These are phyloP conservation scores for Serranus cabrilla DNA, from an alignment of 2,797 vertebrate species.

Conservation along the genomic window DNA sequence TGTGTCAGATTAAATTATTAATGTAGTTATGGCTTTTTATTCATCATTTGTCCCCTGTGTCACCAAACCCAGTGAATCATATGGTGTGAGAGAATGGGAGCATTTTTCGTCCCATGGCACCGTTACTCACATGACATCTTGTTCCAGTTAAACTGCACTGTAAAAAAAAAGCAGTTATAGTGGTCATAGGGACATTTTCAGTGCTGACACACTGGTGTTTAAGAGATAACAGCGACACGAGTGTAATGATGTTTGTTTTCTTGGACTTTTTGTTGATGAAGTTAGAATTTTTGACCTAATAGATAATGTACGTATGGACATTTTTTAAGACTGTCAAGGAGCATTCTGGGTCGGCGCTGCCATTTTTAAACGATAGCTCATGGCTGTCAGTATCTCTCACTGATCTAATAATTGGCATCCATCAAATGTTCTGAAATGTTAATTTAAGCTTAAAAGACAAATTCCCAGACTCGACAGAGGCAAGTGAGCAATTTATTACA, in stretches of 20 bases:
- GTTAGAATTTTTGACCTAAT: not conserved
- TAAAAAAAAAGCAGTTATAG: slow-evolving; percentile 5
- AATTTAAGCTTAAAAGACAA: too few relatives aligned
- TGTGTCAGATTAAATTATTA: slow-evolving; percentile 72
- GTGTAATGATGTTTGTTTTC: not conserved
- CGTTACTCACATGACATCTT: slow-evolving; percentile 57
- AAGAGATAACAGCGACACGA: not conserved
- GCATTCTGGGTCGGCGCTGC: too few relatives aligned
- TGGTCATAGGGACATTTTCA: slow-evolving; percentile 10
- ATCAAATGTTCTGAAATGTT: too few relatives aligned
- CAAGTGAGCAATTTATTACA: too few relatives aligned
- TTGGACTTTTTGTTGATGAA: not conserved
- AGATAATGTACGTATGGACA: too few relatives aligned
- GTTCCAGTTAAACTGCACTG: slow-evolving; percentile 48
- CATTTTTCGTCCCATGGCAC: slow-evolving; percentile 47
- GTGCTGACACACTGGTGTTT: not conserved
- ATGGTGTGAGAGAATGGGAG: slow-evolving; percentile 48
- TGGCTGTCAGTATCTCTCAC: too few relatives aligned
- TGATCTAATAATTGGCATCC: too few relatives aligned
- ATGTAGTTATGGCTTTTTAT: slow-evolving; percentile 68
- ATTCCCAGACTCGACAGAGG: too few relatives aligned
- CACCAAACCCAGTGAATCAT: slow-evolving; percentile 58
- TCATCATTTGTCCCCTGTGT: slow-evolving; percentile 69
- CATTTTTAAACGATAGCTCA: too few relatives aligned
- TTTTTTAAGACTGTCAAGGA: not conserved